Evolutionary conservation across 2,113 vertebrate genomes (phyloP).

Genomic region (Sinocyclocheilus grahami): DNA sequence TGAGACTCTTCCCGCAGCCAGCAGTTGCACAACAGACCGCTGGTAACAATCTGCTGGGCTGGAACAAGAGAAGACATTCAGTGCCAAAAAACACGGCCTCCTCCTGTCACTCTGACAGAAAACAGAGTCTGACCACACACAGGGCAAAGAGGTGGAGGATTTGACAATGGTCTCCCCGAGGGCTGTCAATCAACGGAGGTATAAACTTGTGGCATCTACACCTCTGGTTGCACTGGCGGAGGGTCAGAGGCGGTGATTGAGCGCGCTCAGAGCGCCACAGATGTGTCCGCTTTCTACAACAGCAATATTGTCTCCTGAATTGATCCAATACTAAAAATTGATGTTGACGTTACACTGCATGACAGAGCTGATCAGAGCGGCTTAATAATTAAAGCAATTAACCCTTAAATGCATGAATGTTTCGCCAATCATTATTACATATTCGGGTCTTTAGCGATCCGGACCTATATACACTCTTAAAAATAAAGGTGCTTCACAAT

Average conservation of each 20-base stretch:
- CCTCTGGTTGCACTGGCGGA: not conserved
- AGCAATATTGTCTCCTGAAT: slow-evolving; percentile 1
- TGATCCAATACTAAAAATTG: not conserved
- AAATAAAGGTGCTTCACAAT: too few relatives aligned
- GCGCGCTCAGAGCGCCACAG: slow-evolving; percentile 22
- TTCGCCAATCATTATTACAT: too few relatives aligned
- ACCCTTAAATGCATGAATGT: too few relatives aligned
- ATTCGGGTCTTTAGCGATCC: too few relatives aligned
- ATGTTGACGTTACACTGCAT: not conserved
- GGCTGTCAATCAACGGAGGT: slow-evolving; percentile 35
- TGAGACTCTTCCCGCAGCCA: slow-evolving; percentile 32
- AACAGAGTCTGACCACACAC: slow-evolving; percentile 30
- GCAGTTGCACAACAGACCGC: slow-evolving; percentile 40
- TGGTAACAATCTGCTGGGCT: slow-evolving; percentile 51
- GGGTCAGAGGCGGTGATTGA: slow-evolving; percentile 20
- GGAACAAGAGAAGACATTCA: slow-evolving; percentile 26
- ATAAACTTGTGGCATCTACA: not conserved
- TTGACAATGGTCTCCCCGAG: not conserved
- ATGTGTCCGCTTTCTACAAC: slow-evolving; percentile 33
- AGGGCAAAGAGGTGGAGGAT: slow-evolving; percentile 12
- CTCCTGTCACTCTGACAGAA: slow-evolving; percentile 47
- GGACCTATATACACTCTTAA: too few relatives aligned
- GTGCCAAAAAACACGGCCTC: slow-evolving; percentile 25
- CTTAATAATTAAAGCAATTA: not conserved
- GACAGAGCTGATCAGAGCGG: not conserved